Conservation (phyloP, 1,140 invertebrate genomes). For the Palaemon carinicauda region DNA sequence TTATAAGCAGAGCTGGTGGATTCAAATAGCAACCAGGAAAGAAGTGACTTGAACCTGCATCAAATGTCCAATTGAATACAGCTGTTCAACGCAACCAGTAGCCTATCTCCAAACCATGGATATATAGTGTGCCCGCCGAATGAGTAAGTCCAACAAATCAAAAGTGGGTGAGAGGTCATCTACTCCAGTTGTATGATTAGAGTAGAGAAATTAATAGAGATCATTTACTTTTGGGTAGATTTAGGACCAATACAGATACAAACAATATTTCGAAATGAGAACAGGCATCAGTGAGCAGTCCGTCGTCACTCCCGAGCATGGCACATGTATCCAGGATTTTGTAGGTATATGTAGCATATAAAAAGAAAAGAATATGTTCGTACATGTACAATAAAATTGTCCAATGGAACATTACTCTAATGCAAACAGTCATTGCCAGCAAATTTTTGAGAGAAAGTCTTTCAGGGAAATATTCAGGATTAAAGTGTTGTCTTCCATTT, state of each 20-base stretch:
- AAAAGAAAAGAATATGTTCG: too few relatives aligned
- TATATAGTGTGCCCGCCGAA: not conserved
- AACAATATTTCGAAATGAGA: conserved; percentile 17
- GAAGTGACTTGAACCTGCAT: not conserved
- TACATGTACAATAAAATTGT: too few relatives aligned
- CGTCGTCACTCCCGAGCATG: not conserved
- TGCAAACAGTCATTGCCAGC: too few relatives aligned
- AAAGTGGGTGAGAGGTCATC: not conserved
- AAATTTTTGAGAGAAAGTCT: conserved; percentile 15
- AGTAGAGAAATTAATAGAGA: too few relatives aligned
- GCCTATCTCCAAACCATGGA: too few relatives aligned
- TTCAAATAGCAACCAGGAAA: too few relatives aligned
- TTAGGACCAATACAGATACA: not conserved
- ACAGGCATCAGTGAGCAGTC: not conserved
- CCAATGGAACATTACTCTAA: too few relatives aligned
- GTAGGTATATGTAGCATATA: too few relatives aligned
- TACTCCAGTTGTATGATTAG: not conserved
- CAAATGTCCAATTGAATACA: not conserved
- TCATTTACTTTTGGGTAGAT: too few relatives aligned
- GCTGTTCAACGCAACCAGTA: too few relatives aligned
- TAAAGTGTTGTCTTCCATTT: not conserved
- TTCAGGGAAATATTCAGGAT: not conserved
- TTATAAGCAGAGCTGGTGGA: not conserved
- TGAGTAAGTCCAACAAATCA: not conserved
- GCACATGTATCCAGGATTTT: not conserved